Base-by-base conservation (phyloP, 2,888 invertebrate species). In the Anorthoa munda region DNA sequence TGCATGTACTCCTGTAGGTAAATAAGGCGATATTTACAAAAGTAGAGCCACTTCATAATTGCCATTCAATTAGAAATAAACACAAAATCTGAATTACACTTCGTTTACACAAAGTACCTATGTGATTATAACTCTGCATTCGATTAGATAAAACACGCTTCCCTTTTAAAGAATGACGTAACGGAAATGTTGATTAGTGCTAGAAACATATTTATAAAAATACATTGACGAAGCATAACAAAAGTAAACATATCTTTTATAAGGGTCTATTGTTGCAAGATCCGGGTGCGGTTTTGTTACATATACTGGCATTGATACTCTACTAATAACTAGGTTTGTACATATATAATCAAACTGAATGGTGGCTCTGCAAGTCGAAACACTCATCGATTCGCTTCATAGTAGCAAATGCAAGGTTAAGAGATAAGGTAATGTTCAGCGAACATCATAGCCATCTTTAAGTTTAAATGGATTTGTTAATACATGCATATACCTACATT, bases 131-230 rank as follows among this genome's bases (percentile, higher is more conserved):
- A 51, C 23, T 51, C 51, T 23, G 51, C 12, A n/a, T 65, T 15
- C 39, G 45, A 66, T 53, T 66, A 53, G 69, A 66, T 66, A 69
- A 53, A 45, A 53, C 26, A n/a, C 18, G 21, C 63, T 50, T 64
- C 50, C 69, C 18, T 39, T 68, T 51, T 50, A 23, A 51, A 51
- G 7, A 15, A n/a, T 18, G n/a, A 39, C 18, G 9, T 26, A 45
- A 50, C 39, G 39, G 48, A 50, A 71, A 71, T 39, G n/a, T 50
- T 58, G 9, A 39, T 70, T 51, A 15, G 15, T 31, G 53, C 21
- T 46, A 17, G 9, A 45, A 31, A 58, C 39, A 39, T 39, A 39
- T 39, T 39, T 39, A 9, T 39, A 39, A 9, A 39, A 39, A 39
- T 39, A 39, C 39, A 39, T 39, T 39, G 7, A 39, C 39, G 9